Evolutionary conservation across 2,113 vertebrate species (phyloP).

Genomic region (Dipodomys spectabilis): DNA sequence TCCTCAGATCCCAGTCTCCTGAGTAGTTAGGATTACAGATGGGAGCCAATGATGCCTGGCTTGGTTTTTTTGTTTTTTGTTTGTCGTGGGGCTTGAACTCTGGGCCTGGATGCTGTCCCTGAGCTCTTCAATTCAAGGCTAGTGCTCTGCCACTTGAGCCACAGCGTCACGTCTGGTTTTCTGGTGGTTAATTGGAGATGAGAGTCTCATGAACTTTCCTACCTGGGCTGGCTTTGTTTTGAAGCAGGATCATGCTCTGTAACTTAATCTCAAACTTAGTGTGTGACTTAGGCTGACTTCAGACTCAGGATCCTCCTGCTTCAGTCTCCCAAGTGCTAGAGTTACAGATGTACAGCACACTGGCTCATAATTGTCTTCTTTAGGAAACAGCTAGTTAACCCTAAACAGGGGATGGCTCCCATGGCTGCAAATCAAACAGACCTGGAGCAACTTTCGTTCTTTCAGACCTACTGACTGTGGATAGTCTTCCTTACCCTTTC

Average conservation of each 20-base stretch:
- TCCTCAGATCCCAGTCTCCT: no score
- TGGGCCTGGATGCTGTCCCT: no score
- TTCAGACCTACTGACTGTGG: conserved; percentile 30
- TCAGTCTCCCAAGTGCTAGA: background rate
- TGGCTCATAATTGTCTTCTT: background rate
- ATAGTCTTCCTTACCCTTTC: background rate
- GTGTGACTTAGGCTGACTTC: background rate
- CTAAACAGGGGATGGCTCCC: conserved; percentile 37
- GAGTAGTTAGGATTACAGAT: no score
- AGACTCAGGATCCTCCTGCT: background rate
- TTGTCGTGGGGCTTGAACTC: no score
- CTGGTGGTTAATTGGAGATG: no score
- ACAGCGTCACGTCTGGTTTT: no score
- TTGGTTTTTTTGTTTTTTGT: background rate
- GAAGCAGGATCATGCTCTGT: background rate
- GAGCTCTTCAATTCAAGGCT: no score
- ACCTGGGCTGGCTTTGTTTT: background rate
- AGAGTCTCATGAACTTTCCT: no score
- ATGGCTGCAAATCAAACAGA: conserved; percentile 51
- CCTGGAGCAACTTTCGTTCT: conserved; percentile 34
- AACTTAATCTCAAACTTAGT: background rate
- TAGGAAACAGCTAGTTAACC: conserved; percentile 25
- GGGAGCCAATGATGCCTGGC: background rate
- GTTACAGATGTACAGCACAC: no score
- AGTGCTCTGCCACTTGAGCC: no score